Evolutionary conservation across 2,797 vertebrate species (phyloP), one percentile per base, ranked within the genome.

Genomic region (Eidolon dupreanum): DNA sequence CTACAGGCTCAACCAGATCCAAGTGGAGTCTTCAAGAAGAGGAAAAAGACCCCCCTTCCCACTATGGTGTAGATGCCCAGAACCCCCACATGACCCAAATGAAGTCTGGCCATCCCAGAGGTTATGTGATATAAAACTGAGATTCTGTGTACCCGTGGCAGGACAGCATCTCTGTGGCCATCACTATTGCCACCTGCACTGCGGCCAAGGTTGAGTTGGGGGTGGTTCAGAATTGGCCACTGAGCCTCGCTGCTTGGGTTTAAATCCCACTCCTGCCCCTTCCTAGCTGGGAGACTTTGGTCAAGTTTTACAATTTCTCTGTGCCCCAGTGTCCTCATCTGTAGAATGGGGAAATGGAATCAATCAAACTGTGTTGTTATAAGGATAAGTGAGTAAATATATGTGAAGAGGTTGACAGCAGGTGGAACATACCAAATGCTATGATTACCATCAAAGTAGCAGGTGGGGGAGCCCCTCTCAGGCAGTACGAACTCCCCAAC

Each of bases 51-150:
- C 22, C n/a, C 38, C 26, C 26, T 6, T 12, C 55, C 22, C 28
- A 71, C 36, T 59, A 0, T 19, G 3, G 28, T 28, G 16, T 65
- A 8, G 28, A 13, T 51, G 17, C 28, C 38, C 41, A 19, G 81
- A 28, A 33, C 70, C 36, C 3, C 15, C 1, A 7, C 57, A 5
- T 24, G 38, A 68, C 4, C 57, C 53, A 4, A 0, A 0, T 20
- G 61, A 46, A 16, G 19, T 22, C 38, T n/a, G 33, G 53, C 51
- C 61, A 6, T 66, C 26, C 63, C 55, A 0, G 28, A 49, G 59
- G 61, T 31, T 8, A 0, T 7, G 55, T 28, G 31, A 74, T 20
- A 31, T 3, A 31, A 38, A 13, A 10, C 51, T 46, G 66, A 75
- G 33, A 24, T 9, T 31, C 51, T 38, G 5, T 43, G 24, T 53